These are phyloP conservation scores for Galleria mellonella DNA, from an alignment of 1,140 invertebrate genomes.

Conservation along the genomic window DNA sequence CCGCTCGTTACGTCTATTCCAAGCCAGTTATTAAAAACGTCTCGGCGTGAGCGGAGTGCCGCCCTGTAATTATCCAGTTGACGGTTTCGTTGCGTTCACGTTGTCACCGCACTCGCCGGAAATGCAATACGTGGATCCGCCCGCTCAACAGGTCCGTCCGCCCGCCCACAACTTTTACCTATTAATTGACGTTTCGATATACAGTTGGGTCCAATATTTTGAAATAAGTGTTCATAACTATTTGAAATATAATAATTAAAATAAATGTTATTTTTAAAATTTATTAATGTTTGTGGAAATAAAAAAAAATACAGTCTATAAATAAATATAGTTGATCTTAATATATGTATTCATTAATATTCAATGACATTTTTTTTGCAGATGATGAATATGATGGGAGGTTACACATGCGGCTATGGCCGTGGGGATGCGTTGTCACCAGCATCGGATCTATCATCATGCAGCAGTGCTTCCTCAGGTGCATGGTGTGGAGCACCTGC, in stretches of 20 bases:
- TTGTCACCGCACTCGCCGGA: slow-evolving; percentile 62
- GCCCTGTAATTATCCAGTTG: slow-evolving; percentile 74
- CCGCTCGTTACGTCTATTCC: slow-evolving; percentile 71
- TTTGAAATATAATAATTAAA: no score
- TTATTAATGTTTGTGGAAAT: no score
- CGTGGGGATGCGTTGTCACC: slow-evolving; percentile 56
- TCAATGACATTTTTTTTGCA: slow-evolving; percentile 28
- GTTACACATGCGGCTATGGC: slow-evolving; percentile 52
- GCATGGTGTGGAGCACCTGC: slow-evolving; percentile 39
- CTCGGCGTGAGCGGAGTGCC: slow-evolving; percentile 71
- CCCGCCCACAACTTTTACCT: slow-evolving; percentile 35
- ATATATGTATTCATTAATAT: no score
- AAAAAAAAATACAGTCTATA: no score
- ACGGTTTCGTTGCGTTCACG: slow-evolving; percentile 52
- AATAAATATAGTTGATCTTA: no score
- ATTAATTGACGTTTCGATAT: slow-evolving; percentile 16
- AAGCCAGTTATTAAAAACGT: slow-evolving; percentile 77
- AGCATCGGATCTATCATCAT: slow-evolving; percentile 58
- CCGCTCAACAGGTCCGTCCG: slow-evolving; percentile 65
- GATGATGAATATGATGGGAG: slow-evolving; percentile 61
- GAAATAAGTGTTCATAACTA: no score
- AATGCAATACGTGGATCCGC: slow-evolving; percentile 69
- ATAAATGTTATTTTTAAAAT: no score
- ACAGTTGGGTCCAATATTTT: no score
- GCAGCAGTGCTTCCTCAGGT: slow-evolving; percentile 59